phyloP scores from a whole-genome alignment of 2,888 invertebrate genomes.

The Ormyrus nitidulus region DNA sequence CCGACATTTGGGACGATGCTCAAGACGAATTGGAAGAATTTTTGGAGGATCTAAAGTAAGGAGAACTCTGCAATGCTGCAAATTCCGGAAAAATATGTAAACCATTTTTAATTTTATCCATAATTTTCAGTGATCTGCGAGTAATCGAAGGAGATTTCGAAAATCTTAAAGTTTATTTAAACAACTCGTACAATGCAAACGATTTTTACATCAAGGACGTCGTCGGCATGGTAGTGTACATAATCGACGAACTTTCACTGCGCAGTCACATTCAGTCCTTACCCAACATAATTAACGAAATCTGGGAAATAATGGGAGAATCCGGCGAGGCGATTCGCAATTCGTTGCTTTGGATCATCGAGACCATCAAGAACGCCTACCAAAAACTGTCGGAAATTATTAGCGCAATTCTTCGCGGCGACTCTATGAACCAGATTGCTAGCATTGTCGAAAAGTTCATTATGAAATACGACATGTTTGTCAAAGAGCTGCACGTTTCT shows the following conservation, averaged over 20 bases:
- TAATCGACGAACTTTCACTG: constrained; percentile 87
- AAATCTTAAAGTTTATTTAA: constrained; percentile 82
- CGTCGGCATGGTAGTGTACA: constrained; percentile 81
- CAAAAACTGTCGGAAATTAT: constrained; percentile 83
- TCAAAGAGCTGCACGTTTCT: constrained; percentile 85
- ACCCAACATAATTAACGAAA: constrained; percentile 87
- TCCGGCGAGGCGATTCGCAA: constrained; percentile 87
- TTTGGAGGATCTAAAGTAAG: constrained; percentile 82
- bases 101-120: background rate
- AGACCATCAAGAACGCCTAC: constrained; percentile 84
- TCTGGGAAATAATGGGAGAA: constrained; percentile 91
- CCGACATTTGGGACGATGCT: constrained; percentile 86
- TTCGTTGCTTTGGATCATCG: constrained; percentile 85
- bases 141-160: constrained; percentile 85
- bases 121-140: constrained; percentile 73
- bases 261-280: constrained; percentile 86
- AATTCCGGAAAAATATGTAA: background rate
- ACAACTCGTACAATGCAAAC: constrained; percentile 86
- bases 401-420: constrained; percentile 84
- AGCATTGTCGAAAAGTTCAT: constrained; percentile 83
- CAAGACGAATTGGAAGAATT: constrained; percentile 83
- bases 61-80: background rate
- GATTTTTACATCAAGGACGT: constrained; percentile 91
- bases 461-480: constrained; percentile 86
- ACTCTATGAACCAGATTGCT: constrained; percentile 85